phyloP scores from a whole-genome alignment of 2,797 vertebrate genomes.

The Paramormyrops hopkinsi region DNA sequence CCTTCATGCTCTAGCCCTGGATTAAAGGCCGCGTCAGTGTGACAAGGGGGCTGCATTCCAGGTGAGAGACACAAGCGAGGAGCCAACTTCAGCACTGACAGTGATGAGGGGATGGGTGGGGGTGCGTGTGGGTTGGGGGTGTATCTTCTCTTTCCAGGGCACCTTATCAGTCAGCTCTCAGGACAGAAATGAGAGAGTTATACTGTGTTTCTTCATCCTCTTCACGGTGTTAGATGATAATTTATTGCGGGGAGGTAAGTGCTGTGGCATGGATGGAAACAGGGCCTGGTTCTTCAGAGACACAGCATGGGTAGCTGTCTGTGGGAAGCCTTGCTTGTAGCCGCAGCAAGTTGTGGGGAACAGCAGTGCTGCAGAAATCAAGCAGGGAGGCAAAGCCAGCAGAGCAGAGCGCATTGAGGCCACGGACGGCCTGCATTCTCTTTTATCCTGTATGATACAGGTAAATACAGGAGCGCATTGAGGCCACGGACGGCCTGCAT shows the following conservation, averaged over 20 bases:
- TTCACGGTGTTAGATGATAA: background rate
- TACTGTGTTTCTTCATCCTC: background rate
- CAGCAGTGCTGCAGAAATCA: background rate
- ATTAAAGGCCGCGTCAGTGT: background rate
- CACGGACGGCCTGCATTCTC: background rate
- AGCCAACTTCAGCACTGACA: background rate
- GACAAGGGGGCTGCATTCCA: background rate
- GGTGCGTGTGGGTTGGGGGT: background rate
- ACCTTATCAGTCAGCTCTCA: background rate
- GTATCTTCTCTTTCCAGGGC: background rate
- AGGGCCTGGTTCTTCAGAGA: background rate
- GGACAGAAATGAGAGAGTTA: background rate
- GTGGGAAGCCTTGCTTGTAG: background rate
- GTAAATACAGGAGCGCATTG: too few relatives aligned
- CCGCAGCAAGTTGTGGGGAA: background rate
- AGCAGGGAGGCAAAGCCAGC: background rate
- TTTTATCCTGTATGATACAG: background rate
- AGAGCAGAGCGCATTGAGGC: background rate
- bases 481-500: background rate
- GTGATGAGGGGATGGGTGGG: background rate
- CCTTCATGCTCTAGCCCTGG: background rate
- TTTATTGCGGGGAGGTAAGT: background rate
- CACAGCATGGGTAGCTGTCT: background rate
- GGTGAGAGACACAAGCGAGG: background rate
- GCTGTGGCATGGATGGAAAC: background rate